Percentiles rank a stretch among this genome's conserved stretches.
These are phyloP conservation scores for Danio jaintianensis DNA, from an alignment of 2,797 vertebrate genomes.

Conservation along the genomic window DNA sequence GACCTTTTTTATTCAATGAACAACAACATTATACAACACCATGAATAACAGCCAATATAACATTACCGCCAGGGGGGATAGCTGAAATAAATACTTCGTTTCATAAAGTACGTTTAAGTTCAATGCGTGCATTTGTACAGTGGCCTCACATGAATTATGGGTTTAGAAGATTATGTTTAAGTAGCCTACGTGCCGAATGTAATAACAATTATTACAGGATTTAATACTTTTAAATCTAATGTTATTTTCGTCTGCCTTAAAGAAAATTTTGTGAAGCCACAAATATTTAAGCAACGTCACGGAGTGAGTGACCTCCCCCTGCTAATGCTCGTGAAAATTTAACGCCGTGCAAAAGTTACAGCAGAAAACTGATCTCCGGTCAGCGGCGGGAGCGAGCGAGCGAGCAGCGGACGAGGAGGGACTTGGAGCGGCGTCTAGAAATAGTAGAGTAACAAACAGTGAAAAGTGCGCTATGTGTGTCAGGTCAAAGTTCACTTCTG, in stretches of 20 bases:
- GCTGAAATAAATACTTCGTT: not conserved
- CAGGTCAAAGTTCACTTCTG: conserved; percentile 23
- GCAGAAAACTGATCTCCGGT: conserved; percentile 23
- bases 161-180: too few relatives aligned
- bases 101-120: not conserved
- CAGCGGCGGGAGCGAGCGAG: conserved; percentile 2
- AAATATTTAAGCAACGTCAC: conserved; percentile 30
- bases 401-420: conserved; percentile 28
- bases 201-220: not conserved
- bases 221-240: not conserved
- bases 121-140: not conserved
- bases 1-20: conserved; percentile 29
- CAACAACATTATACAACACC: conserved; percentile 35
- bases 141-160: too few relatives aligned
- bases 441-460: conserved; percentile 26
- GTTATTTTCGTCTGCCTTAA: too few relatives aligned
- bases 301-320: conserved; percentile 28
- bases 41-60: conserved; percentile 18
- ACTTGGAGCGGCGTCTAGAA: conserved; percentile 21
- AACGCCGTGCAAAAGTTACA: conserved; percentile 21
- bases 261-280: conserved; percentile 15
- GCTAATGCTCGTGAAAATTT: conserved; percentile 27
- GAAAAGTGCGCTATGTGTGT: conserved; percentile 29
- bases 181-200: not conserved
- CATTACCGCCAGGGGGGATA: conserved; percentile 1